These are phyloP conservation scores for Limnephilus lunatus DNA, from an alignment of 2,888 invertebrate genomes.

Conservation along the genomic window DNA sequence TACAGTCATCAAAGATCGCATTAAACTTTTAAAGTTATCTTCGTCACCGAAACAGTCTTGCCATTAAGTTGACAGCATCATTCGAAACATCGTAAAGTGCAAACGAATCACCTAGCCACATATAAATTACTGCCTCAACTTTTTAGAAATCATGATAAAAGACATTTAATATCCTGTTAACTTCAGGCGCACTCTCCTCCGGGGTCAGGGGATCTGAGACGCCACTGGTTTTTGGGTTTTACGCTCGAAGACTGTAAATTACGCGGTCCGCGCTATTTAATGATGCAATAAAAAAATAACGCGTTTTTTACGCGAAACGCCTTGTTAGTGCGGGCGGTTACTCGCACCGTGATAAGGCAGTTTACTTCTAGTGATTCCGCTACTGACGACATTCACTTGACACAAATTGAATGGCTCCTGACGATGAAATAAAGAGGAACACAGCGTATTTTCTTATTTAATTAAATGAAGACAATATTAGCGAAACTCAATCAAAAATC, in stretches of 20 bases:
- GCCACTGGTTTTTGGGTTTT: not conserved
- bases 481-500: no score
- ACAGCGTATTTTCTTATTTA: no score
- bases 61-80: not conserved
- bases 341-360: not conserved
- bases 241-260: slow-evolving; percentile 21
- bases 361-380: not conserved
- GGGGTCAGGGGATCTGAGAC: slow-evolving; percentile 6
- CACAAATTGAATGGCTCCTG: not conserved
- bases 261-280: slow-evolving; percentile 37
- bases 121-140: slow-evolving; percentile 12
- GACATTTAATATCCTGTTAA: slow-evolving; percentile 44
- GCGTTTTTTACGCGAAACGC: slow-evolving; percentile 8
- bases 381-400: not conserved
- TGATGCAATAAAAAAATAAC: slow-evolving; percentile 41
- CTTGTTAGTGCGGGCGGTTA: slow-evolving; percentile 22
- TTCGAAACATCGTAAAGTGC: slow-evolving; percentile 22
- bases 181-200: slow-evolving; percentile 12
- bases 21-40: not conserved
- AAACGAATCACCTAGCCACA: not conserved
- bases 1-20: not conserved
- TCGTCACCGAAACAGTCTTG: not conserved
- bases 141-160: slow-evolving; percentile 37
- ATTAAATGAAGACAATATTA: no score
- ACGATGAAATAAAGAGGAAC: not conserved